Evolutionary conservation across 2,888 invertebrate genomes (phyloP).

Genomic region (Smittia aterrima): DNA sequence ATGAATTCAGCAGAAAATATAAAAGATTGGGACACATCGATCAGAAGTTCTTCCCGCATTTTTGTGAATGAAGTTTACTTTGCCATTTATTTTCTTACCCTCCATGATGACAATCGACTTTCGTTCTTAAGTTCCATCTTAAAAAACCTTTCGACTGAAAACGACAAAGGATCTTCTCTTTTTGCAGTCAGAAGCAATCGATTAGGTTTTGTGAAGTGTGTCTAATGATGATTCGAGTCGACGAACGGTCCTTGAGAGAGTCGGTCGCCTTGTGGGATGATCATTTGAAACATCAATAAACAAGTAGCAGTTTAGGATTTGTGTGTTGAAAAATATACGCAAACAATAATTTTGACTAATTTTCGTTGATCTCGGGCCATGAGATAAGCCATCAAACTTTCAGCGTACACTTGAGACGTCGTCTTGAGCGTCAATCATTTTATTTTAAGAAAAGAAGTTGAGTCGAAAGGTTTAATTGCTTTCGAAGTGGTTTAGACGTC

Average conservation of each 20-base stretch:
- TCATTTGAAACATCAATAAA: neutral
- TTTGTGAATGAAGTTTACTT: too few relatives aligned
- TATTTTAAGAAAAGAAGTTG: neutral
- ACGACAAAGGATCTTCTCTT: too few relatives aligned
- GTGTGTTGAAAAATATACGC: neutral
- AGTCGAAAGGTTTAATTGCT: too few relatives aligned
- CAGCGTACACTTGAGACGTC: neutral
- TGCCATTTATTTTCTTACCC: too few relatives aligned
- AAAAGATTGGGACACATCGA: too few relatives aligned
- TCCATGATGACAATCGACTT: too few relatives aligned
- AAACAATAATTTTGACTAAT: constrained; percentile 23
- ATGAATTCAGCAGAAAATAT: too few relatives aligned
- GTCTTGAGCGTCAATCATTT: neutral
- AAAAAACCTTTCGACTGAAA: too few relatives aligned
- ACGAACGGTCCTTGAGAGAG: neutral
- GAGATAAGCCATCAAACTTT: neutral
- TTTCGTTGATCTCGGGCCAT: neutral
- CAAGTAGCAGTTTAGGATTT: neutral
- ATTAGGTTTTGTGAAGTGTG: neutral
- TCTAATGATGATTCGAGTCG: neutral
- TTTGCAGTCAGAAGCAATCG: neutral
- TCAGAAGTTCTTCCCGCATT: too few relatives aligned
- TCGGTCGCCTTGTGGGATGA: neutral
- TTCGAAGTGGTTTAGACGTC: too few relatives aligned
- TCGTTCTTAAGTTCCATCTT: too few relatives aligned